These are phyloP conservation scores for Onthophagus taurus DNA, from an alignment of 1,140 invertebrate species.

Conservation along the genomic window DNA sequence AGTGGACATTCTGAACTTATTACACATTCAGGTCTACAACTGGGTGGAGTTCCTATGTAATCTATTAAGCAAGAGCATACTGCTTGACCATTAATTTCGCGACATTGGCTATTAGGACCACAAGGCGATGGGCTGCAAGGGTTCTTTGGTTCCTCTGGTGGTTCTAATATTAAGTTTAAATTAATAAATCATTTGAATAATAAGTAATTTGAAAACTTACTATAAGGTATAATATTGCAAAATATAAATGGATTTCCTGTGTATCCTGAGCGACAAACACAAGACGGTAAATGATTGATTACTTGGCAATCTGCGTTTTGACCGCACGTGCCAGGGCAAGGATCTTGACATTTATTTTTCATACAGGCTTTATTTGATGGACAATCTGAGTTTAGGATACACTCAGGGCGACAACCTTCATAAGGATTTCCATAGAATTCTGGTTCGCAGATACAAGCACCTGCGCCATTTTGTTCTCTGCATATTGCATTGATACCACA, in stretches of 20 bases:
- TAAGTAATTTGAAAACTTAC: conserved; percentile 18
- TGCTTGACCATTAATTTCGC: conserved; percentile 42
- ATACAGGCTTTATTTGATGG: conserved; percentile 61
- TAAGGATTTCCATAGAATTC: conserved; percentile 58
- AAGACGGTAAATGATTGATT: conserved; percentile 61
- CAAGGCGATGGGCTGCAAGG: conserved; percentile 54
- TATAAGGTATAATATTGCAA: conserved; percentile 30
- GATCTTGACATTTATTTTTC: conserved; percentile 62
- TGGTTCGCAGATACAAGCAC: conserved; percentile 56
- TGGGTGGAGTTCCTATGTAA: conserved; percentile 55
- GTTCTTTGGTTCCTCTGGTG: conserved; percentile 39
- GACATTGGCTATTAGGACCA: conserved; percentile 57
- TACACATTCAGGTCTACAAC: conserved; percentile 73
- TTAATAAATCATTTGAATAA: conserved; percentile 9
- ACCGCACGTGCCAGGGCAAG: conserved; percentile 69
- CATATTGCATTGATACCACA: conserved; percentile 68
- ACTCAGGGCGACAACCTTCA: conserved; percentile 62
- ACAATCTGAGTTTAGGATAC: conserved; percentile 63
- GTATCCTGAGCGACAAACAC: conserved; percentile 56
- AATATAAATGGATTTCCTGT: conserved; percentile 60
- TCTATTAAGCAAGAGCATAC: conserved; percentile 51
- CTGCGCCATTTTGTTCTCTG: conserved; percentile 49
- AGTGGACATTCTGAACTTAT: conserved; percentile 70
- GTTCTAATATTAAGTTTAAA: conserved; percentile 6
- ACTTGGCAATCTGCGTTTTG: conserved; percentile 65